Conservation (phyloP, 2,888 invertebrate genomes). For the Leucophenga montana region DNA sequence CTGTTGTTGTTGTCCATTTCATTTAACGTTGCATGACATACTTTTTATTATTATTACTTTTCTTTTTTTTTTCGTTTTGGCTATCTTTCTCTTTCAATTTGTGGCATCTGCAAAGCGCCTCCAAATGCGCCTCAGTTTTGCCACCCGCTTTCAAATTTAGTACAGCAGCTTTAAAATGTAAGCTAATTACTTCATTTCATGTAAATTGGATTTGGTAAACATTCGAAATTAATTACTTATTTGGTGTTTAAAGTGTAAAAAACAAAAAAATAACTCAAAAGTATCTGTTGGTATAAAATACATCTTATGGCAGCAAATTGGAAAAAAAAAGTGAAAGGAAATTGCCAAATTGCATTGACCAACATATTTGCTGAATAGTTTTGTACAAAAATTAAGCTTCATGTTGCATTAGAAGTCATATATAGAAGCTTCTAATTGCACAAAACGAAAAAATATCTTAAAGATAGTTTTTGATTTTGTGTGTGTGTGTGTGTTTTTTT, state of each 20-base stretch:
- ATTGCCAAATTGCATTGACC: constrained; percentile 11
- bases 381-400: neutral
- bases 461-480: too few species aligned
- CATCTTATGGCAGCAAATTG: neutral
- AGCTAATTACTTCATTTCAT: constrained; percentile 18
- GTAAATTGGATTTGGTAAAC: constrained; percentile 10
- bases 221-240: constrained; percentile 15
- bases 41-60: neutral
- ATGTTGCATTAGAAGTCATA: too few species aligned
- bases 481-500: too few species aligned
- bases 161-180: neutral
- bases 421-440: constrained; percentile 1
- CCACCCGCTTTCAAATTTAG: neutral
- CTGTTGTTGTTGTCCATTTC: constrained; percentile 1
- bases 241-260: neutral
- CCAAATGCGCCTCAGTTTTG: neutral
- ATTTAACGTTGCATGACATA: neutral
- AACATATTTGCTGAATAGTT: neutral
- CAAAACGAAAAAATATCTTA: neutral
- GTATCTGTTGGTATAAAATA: neutral
- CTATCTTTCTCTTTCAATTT: neutral
- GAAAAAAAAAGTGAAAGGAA: constrained; percentile 18
- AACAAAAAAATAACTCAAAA: neutral
- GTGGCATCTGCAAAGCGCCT: neutral
- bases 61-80: neutral